Base-by-base conservation (phyloP, 2,888 invertebrate genomes). In the Synanthedon vespiformis region DNA sequence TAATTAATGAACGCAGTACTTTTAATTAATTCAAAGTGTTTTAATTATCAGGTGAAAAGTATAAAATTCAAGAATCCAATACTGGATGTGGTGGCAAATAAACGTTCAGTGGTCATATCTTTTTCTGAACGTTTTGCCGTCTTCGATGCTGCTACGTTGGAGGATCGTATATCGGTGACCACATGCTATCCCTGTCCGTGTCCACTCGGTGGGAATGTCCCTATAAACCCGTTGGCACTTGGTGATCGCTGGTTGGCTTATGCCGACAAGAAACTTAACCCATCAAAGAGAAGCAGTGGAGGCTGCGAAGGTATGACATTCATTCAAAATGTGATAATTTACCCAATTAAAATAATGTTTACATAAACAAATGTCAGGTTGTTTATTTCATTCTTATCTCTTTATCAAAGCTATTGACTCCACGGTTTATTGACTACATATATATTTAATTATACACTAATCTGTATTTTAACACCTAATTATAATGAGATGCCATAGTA, bases 61-160 rank as follows among this genome's bases (percentile, higher is more conserved):
- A 95, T 96, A 62, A 96, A 96, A 80, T 98, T 97, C 87, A 96
- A 96, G 85, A 95, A 93, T 76, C 93, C 93, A 1, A 93, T 98
- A 52, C 89, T 94, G 65, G 96, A 96, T 72, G 93, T 98, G 56
- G 78, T 94, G 60, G 95, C 95, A n/a, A 97, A 97, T 84, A 93
- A 93, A 63, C 91, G 94, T 55, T 95, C 95, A 10, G 90, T 98
- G 50, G 94, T 95, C 13, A 93, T 96, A 2, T 93, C 95, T 0
- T 97, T 98, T 80, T 89, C 93, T 51, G 97, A 97, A 80, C 92
- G 94, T 56, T 93, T 98, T 61, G 95, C 96, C 0, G 93, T 97
- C 11, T 96, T 97, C 77, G 96, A 97, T 83, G 94, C 96, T 2
- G 92, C 93, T 58, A 94, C 93, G 0, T 89, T 98, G 50, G 96